Evolutionary conservation across 2,797 vertebrate species (phyloP).

Genomic region (Trachops cirrhosus): DNA sequence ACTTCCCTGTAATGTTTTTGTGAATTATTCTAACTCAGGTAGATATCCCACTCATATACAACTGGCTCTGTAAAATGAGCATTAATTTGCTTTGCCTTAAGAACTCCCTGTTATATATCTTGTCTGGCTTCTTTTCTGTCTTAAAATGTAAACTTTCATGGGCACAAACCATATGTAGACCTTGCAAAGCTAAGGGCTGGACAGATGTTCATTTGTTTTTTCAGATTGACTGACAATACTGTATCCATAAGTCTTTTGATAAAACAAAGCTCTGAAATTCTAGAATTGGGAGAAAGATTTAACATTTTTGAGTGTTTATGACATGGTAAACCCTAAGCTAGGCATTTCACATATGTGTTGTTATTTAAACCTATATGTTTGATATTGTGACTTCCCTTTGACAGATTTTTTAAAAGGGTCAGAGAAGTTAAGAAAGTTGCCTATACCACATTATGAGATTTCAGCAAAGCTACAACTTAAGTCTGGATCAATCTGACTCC

Average conservation of each 20-base stretch:
- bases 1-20: neutral
- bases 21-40: neutral
- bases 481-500: neutral
- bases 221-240: neutral
- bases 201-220: neutral
- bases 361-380: neutral
- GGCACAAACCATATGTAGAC: neutral
- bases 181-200: neutral
- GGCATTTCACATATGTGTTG: neutral
- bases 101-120: neutral
- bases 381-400: neutral
- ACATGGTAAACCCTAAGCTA: neutral
- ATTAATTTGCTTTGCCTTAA: neutral
- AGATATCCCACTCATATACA: neutral
- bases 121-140: neutral
- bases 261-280: neutral
- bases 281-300: neutral
- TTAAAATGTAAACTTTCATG: neutral
- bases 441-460: neutral
- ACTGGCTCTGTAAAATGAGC: neutral
- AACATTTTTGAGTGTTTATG: neutral
- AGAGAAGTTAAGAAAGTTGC: neutral
- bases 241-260: neutral
- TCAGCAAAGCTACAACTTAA: neutral
- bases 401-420: neutral